Conservation (phyloP, 1,140 invertebrate genomes). For the Ips nitidus region DNA sequence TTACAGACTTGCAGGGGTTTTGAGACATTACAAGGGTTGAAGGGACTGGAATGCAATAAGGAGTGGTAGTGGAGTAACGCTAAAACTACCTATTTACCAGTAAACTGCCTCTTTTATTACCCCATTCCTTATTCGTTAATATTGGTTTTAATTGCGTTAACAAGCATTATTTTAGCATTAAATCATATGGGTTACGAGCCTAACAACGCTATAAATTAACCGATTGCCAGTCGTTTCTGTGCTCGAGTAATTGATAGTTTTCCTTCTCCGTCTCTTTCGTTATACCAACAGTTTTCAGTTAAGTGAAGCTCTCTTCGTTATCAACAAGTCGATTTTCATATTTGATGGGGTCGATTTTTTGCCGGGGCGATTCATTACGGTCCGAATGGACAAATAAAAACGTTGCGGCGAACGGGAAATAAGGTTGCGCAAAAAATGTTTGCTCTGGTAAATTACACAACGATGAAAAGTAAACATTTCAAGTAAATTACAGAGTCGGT, state of each 20-base stretch:
- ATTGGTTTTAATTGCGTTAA: constrained; percentile 35
- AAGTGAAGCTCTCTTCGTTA: too few species aligned
- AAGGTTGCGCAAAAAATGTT: constrained; percentile 17
- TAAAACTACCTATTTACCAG: constrained; percentile 19
- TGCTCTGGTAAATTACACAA: constrained; percentile 10
- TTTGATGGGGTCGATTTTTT: neutral
- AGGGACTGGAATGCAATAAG: neutral
- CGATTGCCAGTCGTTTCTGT: constrained; percentile 7
- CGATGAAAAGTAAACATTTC: constrained; percentile 19
- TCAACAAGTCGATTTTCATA: too few species aligned
- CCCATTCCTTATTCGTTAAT: constrained; percentile 31
- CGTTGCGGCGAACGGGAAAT: constrained; percentile 12
- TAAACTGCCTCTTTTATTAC: constrained; percentile 24
- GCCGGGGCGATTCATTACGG: constrained; percentile 7
- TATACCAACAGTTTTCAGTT: neutral
- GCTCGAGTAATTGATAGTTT: constrained; percentile 26
- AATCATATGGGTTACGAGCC: constrained; percentile 29
- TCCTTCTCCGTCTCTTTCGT: constrained; percentile 7
- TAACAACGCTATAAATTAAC: constrained; percentile 26
- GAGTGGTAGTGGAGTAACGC: neutral
- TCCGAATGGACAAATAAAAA: constrained; percentile 7
- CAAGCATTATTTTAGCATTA: constrained; percentile 34
- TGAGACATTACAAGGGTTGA: neutral
- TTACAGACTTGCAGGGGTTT: too few species aligned
- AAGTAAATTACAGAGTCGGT: constrained; percentile 10